Base-by-base conservation (phyloP, 2,888 invertebrate species). In the Pseudeuparius sepicola region DNA sequence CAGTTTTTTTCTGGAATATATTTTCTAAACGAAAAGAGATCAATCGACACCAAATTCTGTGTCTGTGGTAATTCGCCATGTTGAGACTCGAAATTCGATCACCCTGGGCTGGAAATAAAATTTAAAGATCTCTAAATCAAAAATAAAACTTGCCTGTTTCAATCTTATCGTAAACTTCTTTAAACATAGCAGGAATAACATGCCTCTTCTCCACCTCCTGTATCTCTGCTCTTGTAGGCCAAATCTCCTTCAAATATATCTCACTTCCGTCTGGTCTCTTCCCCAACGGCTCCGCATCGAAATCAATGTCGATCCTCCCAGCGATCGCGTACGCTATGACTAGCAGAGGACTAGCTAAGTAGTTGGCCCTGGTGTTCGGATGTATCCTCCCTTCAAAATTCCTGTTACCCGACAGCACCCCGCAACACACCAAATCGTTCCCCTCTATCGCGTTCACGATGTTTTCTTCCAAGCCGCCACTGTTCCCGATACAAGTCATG, bases 401-500 rank as follows among this genome's bases (percentile, higher is more conserved):
- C 3, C 97, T 71, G 63, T 98, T 98, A 0, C 97, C 97, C 0
- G 96, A 96, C 0, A 98, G 67, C 0, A 98, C 93, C 1, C 96
- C 94, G 55, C 89, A 89, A 52, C 93, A 93, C 0, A 98, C 89
- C 25, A 97, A 67, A 56, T 88, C 87, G 56, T 90, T 89, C 69
- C 82, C 83, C 56, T 94, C 93, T 44, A 94, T 90, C 2, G 89
- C 89, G 51, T 86, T 84, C 0, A 79, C 82, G n/a, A 94, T 82
- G 48, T 82, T 74, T 31, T 94, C 93, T 34, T 88, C 85, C n/a
- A 20, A 20, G 0, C 94, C 93, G 0, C 97, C 97, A 4, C 90
- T 90, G 67, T 98, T 98, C 1, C 97, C 97, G 48, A 98, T 98
- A 58, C 98, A 98, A 0, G 97, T 97, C 96, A 96, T 97, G 60